A percentile compares a stretch with the other conserved stretches of the same genome.
Evolutionary conservation across 35 echinoderm and acorn worm genomes (phyloP).

Genomic region (Holothuria glaberrima): DNA sequence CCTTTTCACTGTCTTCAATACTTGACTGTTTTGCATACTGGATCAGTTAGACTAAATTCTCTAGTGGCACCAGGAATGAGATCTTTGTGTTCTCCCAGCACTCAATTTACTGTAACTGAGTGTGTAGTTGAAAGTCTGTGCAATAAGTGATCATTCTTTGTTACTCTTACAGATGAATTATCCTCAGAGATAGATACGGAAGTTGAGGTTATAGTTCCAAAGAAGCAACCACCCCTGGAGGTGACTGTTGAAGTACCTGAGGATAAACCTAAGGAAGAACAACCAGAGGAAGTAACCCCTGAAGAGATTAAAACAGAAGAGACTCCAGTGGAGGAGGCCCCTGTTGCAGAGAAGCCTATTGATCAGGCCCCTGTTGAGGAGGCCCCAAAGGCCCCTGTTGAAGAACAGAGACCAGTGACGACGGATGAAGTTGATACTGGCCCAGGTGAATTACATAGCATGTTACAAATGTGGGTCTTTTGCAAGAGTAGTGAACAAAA

Average conservation of each 20-base stretch:
- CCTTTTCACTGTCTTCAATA: too few relatives aligned
- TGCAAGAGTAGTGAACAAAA: too few relatives aligned
- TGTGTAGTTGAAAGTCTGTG: too few relatives aligned
- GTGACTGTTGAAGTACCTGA: slow-evolving; percentile 69
- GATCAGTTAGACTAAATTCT: too few relatives aligned
- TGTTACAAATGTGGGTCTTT: too few relatives aligned
- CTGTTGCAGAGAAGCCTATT: slow-evolving; percentile 18
- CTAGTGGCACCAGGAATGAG: too few relatives aligned
- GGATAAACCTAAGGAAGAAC: slow-evolving; percentile 44
- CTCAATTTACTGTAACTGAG: too few relatives aligned
- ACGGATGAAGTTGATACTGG: too few relatives aligned
- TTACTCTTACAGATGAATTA: slow-evolving; percentile 62
- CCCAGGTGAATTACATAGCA: too few relatives aligned
- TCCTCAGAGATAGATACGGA: slow-evolving; percentile 76
- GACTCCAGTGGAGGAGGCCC: slow-evolving; percentile 37
- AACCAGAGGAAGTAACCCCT: slow-evolving; percentile 41
- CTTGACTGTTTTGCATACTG: too few relatives aligned
- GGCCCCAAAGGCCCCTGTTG: slow-evolving; percentile 22
- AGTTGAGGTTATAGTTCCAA: slow-evolving; percentile 58
- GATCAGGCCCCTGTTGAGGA: slow-evolving; percentile 57
- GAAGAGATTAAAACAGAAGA: slow-evolving; percentile 48
- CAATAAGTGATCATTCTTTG: neutral
- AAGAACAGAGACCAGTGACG: slow-evolving; percentile 8
- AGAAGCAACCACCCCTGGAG: slow-evolving; percentile 20
- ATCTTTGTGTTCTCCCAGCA: too few relatives aligned